phyloP scores from a whole-genome alignment of 2,888 invertebrate species.

The Neuroscelio doddi region DNA sequence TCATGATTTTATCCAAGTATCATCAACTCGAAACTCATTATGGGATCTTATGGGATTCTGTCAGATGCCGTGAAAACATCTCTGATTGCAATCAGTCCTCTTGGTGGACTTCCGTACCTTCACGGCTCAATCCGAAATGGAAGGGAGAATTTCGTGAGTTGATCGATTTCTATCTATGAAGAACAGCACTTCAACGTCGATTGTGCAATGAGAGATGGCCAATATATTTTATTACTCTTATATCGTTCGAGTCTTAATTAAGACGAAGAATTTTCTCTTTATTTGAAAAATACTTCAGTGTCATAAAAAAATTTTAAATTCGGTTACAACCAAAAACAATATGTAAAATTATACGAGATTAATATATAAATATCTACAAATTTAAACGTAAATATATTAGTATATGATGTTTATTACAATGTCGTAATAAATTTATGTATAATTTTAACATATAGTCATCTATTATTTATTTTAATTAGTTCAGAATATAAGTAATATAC shows the following conservation, averaged over 20 bases:
- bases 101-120: slow-evolving; percentile 59
- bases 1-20: slow-evolving; percentile 39
- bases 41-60: slow-evolving; percentile 50
- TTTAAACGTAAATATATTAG: no score
- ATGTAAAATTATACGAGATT: no score
- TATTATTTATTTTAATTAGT: no score
- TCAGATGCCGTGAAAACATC: slow-evolving; percentile 52
- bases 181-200: slow-evolving; percentile 47
- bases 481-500: no score
- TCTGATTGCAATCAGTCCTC: slow-evolving; percentile 67
- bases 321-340: no score
- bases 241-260: neutral
- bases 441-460: no score
- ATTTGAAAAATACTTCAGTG: no score
- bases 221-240: neutral
- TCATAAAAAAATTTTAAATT: no score
- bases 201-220: slow-evolving; percentile 18
- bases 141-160: slow-evolving; percentile 31
- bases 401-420: no score
- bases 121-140: slow-evolving; percentile 43
- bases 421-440: no score
- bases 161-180: slow-evolving; percentile 49
- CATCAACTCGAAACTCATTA: slow-evolving; percentile 54
- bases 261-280: neutral
- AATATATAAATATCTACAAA: no score